These are phyloP conservation scores for Ditylenchus dipsaci DNA, from an alignment of 1,140 invertebrate genomes.

Conservation along the genomic window DNA sequence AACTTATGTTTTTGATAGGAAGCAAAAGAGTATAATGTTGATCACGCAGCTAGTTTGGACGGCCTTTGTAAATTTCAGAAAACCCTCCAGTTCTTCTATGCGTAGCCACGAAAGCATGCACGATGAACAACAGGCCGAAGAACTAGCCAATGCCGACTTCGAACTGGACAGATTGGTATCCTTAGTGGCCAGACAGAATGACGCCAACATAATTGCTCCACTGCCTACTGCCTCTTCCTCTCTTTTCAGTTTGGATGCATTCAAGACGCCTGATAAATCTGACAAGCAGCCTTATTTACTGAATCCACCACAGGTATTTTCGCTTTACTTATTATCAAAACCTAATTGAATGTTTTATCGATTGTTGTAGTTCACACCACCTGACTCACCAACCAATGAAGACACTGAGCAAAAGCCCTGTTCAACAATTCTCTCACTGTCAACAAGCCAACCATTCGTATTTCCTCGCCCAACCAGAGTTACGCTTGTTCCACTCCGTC, in stretches of 20 bases:
- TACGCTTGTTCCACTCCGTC: not conserved
- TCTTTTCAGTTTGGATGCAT: slow-evolving; percentile 1
- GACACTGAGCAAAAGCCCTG: not conserved
- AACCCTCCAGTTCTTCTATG: not conserved
- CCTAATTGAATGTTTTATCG: not conserved
- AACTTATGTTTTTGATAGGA: too few species aligned
- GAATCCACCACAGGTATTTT: not conserved
- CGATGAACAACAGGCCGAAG: slow-evolving; percentile 14
- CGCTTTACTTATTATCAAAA: not conserved
- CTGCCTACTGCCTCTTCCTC: not conserved
- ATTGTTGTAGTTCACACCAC: slow-evolving; percentile 25
- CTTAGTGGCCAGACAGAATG: slow-evolving; percentile 27
- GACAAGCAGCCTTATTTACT: not conserved
- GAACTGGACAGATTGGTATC: slow-evolving; percentile 32
- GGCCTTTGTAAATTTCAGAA: not conserved
- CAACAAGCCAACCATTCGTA: too few species aligned
- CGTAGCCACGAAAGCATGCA: not conserved
- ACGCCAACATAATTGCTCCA: not conserved
- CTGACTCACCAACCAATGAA: slow-evolving; percentile 19
- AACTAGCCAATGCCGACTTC: slow-evolving; percentile 31
- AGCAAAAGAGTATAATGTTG: too few species aligned
- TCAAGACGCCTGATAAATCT: not conserved
- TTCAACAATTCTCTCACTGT: too few species aligned
- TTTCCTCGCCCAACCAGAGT: too few species aligned
- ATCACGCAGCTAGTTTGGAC: too few species aligned